Conservation (phyloP, 2,888 invertebrate species). For the Mycalesis mineus region DNA sequence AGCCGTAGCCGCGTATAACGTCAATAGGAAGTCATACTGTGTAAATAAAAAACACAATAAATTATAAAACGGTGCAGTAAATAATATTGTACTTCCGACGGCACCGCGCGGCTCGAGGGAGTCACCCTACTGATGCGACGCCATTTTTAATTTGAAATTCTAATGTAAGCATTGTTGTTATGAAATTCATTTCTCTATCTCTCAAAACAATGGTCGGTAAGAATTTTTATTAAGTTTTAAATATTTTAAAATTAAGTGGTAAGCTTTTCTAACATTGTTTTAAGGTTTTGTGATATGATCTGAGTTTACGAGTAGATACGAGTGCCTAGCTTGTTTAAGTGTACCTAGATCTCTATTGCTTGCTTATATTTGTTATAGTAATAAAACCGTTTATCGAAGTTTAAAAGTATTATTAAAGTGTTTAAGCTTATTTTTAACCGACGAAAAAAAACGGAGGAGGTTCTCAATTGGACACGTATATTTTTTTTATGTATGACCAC, state of each 20-base stretch:
- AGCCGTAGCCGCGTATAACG: neutral
- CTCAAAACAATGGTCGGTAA: slow-evolving; percentile 31
- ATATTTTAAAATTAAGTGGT: slow-evolving; percentile 6
- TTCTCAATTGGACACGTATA: too few relatives aligned
- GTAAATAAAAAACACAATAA: slow-evolving; percentile 17
- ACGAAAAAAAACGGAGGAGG: too few relatives aligned
- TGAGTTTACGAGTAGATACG: too few relatives aligned
- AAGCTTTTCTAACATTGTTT: neutral
- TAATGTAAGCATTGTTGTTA: slow-evolving; percentile 50
- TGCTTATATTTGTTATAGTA: neutral
- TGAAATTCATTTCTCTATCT: slow-evolving; percentile 34
- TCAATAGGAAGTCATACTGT: slow-evolving; percentile 9
- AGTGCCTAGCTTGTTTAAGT: neutral
- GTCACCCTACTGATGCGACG: slow-evolving; percentile 56
- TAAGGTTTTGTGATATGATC: neutral
- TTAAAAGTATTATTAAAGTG: neutral
- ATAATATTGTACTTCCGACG: slow-evolving; percentile 55
- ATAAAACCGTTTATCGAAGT: neutral
- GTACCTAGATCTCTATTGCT: too few relatives aligned
- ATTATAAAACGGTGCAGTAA: slow-evolving; percentile 21
- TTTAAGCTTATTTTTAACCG: too few relatives aligned
- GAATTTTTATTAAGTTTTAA: slow-evolving; percentile 30
- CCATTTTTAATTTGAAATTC: slow-evolving; percentile 64
- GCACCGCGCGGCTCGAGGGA: slow-evolving; percentile 49
- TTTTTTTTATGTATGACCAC: too few relatives aligned